Conservation (phyloP, 2,888 invertebrate species). For the Lypha dubia region DNA sequence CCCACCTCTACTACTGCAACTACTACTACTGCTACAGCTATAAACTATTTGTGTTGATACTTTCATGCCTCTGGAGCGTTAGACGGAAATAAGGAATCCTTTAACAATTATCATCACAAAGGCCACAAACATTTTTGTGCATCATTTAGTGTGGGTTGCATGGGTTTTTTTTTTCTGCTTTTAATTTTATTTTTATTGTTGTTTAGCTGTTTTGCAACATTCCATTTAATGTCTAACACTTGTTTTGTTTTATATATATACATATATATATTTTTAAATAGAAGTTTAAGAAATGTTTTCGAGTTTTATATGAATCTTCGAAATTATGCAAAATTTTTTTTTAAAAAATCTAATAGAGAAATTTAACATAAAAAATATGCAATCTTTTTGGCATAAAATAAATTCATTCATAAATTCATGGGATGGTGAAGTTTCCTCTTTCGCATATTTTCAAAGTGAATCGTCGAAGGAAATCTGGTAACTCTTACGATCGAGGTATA, state of each 20-base stretch:
- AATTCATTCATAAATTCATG: too few relatives aligned
- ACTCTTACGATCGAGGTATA: too few relatives aligned
- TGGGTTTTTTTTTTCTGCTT: slow-evolving; percentile 3
- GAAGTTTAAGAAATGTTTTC: background rate
- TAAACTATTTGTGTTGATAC: slow-evolving; percentile 42
- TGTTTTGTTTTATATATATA: background rate
- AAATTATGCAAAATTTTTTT: background rate
- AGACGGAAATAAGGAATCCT: slow-evolving; percentile 46
- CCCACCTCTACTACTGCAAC: too few relatives aligned
- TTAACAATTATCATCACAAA: slow-evolving; percentile 70
- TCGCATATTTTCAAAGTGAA: too few relatives aligned
- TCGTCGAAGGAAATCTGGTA: too few relatives aligned
- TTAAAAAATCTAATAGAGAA: too few relatives aligned
- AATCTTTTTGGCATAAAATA: too few relatives aligned
- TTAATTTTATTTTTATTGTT: background rate
- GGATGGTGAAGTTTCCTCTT: too few relatives aligned
- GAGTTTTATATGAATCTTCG: background rate
- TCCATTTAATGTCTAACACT: slow-evolving; percentile 45
- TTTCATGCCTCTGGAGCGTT: background rate
- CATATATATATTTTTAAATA: background rate
- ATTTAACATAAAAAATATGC: too few relatives aligned
- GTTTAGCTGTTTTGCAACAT: slow-evolving; percentile 32
- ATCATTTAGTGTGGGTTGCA: slow-evolving; percentile 65
- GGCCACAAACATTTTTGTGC: slow-evolving; percentile 70
- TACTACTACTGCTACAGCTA: too few relatives aligned